phyloP scores from a whole-genome alignment of 2,113 vertebrate genomes.

The Chaetodon trifascialis region DNA sequence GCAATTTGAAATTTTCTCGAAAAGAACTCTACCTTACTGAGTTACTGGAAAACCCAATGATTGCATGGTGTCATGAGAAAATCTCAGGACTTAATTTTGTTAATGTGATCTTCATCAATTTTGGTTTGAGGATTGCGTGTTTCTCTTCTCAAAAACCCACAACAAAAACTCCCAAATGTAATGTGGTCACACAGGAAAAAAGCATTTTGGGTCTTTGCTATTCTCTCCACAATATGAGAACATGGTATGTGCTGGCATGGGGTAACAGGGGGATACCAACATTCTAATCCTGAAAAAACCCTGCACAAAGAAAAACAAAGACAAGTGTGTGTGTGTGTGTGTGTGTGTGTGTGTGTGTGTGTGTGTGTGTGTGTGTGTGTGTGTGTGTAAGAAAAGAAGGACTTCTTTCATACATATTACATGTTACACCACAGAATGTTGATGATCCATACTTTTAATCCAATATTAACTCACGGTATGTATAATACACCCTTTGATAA shows the following conservation, averaged over 20 bases:
- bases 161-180: neutral
- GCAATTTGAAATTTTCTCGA: neutral
- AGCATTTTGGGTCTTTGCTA: neutral
- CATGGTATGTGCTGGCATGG: neutral
- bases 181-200: neutral
- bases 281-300: neutral
- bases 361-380: no score
- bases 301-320: neutral
- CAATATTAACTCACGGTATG: no score
- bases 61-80: neutral
- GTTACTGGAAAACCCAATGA: neutral
- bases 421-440: neutral
- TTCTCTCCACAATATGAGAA: neutral
- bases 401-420: neutral
- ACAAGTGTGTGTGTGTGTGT: no score
- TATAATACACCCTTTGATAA: neutral
- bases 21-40: neutral
- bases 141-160: neutral
- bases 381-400: neutral
- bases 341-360: no score
- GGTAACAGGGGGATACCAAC: neutral
- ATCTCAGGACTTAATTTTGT: neutral
- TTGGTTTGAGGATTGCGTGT: neutral
- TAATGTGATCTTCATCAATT: conserved; percentile 7
- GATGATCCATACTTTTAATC: neutral